Percentiles rank a stretch among this genome's conserved stretches.
phyloP scores from a whole-genome alignment of 2,113 vertebrate genomes.

The Anoura caudifer region DNA sequence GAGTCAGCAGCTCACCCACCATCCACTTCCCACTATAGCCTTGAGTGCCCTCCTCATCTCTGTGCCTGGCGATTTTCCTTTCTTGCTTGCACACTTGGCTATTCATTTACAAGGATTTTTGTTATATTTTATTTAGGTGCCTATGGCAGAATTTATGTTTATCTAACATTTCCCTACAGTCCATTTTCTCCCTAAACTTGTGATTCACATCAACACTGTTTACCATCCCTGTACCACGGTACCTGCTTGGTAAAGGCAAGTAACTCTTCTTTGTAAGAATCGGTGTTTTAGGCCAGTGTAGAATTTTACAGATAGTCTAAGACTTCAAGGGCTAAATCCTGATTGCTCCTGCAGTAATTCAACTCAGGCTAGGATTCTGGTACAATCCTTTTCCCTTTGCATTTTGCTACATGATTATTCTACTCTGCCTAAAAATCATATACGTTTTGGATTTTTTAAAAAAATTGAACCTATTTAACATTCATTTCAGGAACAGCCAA shows the following conservation, averaged over 20 bases:
- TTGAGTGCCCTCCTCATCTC: neutral
- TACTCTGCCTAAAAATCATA: neutral
- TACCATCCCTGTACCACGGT: neutral
- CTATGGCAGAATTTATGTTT: neutral
- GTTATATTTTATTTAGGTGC: neutral
- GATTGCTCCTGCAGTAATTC: accelerated
- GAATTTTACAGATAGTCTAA: neutral
- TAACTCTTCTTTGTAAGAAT: neutral
- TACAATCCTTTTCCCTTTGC: neutral
- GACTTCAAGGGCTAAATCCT: neutral
- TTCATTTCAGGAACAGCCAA: neutral
- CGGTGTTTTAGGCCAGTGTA: neutral
- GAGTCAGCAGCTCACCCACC: neutral
- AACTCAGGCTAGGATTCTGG: neutral
- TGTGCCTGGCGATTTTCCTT: neutral
- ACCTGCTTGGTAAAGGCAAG: neutral
- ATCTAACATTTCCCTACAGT: neutral
- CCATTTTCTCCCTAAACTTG: neutral
- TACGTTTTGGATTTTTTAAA: neutral
- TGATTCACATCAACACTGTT: neutral
- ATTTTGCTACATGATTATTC: neutral
- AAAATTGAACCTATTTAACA: neutral
- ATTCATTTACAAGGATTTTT: neutral
- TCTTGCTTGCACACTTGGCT: neutral
- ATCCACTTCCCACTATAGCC: neutral